Evolutionary conservation across 2,888 invertebrate species (phyloP).

Genomic region (Anaspis maculata): DNA sequence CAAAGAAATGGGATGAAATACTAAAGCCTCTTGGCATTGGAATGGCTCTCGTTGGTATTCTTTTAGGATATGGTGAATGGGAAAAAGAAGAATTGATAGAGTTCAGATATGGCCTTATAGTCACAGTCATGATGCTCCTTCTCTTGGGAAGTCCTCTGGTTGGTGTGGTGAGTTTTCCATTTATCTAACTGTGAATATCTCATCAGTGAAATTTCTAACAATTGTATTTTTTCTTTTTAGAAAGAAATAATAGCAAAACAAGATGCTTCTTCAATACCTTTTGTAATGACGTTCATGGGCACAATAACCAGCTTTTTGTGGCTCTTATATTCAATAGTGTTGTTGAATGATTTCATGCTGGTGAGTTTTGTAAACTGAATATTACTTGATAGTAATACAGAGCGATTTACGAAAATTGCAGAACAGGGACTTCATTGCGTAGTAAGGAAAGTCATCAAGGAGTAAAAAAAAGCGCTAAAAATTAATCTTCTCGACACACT

Average conservation of each 20-base stretch:
- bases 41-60: slow-evolving; percentile 48
- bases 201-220: too few species aligned
- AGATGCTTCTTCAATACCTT: slow-evolving; percentile 80
- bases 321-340: slow-evolving; percentile 71
- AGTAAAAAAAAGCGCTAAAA: background rate
- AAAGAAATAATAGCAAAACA: slow-evolving; percentile 67
- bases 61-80: slow-evolving; percentile 57
- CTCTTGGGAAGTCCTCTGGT: slow-evolving; percentile 65
- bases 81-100: slow-evolving; percentile 60
- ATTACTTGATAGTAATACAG: background rate
- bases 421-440: too few species aligned
- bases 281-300: slow-evolving; percentile 78
- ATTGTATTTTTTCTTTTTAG: slow-evolving; percentile 44
- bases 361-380: slow-evolving; percentile 51
- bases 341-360: slow-evolving; percentile 66
- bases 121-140: slow-evolving; percentile 58
- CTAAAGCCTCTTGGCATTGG: slow-evolving; percentile 52
- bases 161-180: slow-evolving; percentile 60
- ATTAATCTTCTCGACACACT: background rate
- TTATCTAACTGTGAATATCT: too few species aligned
- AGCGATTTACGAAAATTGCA: slow-evolving; percentile 3
- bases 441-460: background rate
- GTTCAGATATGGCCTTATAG: slow-evolving; percentile 60
- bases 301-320: slow-evolving; percentile 70
- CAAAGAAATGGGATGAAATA: slow-evolving; percentile 44